Base-by-base conservation (phyloP, 2,888 invertebrate species). In the Lasioglossum lativentre region DNA sequence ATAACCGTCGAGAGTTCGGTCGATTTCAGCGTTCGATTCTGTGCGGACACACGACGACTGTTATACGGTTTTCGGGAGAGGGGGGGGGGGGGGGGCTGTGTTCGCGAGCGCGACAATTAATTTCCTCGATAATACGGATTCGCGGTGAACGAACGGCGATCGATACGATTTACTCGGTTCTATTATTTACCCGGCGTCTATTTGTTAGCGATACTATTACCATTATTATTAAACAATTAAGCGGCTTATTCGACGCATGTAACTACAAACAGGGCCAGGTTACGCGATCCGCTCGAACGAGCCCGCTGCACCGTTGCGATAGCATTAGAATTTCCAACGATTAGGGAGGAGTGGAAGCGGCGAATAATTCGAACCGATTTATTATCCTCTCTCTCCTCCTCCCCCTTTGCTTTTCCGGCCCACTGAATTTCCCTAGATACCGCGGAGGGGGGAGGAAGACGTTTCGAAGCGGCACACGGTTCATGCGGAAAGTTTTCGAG, bases 211-310 rank as follows among this genome's bases (percentile, higher is more conserved):
- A 84, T 82, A 86, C 82, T 78, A 82, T 86, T 86, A 90, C 83
- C 79, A 81, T 88, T 87, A 86, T 90, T 90, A 82, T 86, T 88
- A 90, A 82, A 88, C 88, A 86, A 89, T 90, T 90, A 90, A 89
- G 90, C 90, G 83, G 88, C 78, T 89, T 88, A 90, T 78, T 78
- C 88, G 86, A 73, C 68, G 86, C 83, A 78, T 80, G 83, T 82
- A 84, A 88, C 83, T 80, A 80, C 85, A 89, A 88, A 89, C 85
- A 85, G n/a, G 83, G 10, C 34, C 23, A 66, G 34, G 88, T 86
- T 90, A 90, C 88, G 83, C 88, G 82, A 83, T 85, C 78, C 73
- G 73, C 47, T 76, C 70, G 76, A 66, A 68, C 70, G 76, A 71
- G 71, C 77, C 45, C 78, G 75, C 81, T 85, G 78, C 83, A 87